A percentile compares a stretch with the other conserved stretches of the same genome.
phyloP scores from a whole-genome alignment of 2,888 invertebrate species.

The Empis stercorea region DNA sequence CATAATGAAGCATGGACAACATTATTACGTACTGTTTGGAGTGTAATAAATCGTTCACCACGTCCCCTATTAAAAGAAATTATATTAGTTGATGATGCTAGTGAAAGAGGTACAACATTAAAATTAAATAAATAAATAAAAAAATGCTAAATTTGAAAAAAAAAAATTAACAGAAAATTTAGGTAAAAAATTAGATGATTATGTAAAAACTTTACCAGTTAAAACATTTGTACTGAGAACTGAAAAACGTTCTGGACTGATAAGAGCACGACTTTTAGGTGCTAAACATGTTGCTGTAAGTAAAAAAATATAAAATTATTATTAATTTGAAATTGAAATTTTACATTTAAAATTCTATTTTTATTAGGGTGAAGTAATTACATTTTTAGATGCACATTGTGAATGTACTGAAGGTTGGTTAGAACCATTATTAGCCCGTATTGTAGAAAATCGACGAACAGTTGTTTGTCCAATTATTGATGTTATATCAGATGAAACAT shows the following conservation, averaged over 20 bases:
- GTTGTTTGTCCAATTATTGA: constrained; percentile 98
- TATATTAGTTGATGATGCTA: constrained; percentile 95
- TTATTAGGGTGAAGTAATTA: constrained; percentile 34
- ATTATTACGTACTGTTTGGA: constrained; percentile 88
- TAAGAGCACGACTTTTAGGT: constrained; percentile 86
- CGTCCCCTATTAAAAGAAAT: constrained; percentile 78
- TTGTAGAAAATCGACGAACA: constrained; percentile 81
- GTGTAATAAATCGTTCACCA: constrained; percentile 92
- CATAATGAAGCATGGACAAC: constrained; percentile 99
- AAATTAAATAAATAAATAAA: too few species aligned
- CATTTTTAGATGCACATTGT: constrained; percentile 38
- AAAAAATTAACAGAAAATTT: constrained; percentile 56
- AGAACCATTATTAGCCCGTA: constrained; percentile 83
- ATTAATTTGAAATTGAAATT: neutral
- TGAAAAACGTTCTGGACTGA: constrained; percentile 85
- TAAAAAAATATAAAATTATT: constrained; percentile 34
- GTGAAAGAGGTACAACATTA: constrained; percentile 88
- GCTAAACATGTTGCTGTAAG: constrained; percentile 85
- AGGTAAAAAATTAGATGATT: constrained; percentile 76
- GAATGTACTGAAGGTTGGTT: constrained; percentile 88
- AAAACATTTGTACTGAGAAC: constrained; percentile 80
- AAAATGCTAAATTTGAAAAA: too few species aligned
- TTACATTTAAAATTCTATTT: neutral
- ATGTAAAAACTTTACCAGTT: constrained; percentile 74
- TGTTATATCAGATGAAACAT: constrained; percentile 96